A percentile compares a stretch with the other conserved stretches of the same genome.
Conservation (phyloP, 2,888 invertebrate genomes). For the Pomacea canaliculata region DNA sequence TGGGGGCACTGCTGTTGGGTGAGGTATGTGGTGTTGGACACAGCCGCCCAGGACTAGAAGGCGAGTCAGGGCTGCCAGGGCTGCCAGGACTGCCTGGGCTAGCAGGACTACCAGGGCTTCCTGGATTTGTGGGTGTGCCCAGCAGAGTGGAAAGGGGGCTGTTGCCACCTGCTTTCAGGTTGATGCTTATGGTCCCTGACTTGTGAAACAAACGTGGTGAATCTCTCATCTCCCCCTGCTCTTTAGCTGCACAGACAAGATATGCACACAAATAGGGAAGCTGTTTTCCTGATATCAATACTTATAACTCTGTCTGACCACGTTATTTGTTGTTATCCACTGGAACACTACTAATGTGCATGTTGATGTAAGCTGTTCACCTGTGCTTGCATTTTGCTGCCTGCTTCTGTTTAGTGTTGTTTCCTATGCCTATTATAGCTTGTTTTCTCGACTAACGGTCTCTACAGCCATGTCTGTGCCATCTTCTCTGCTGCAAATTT, state of each 20-base stretch:
- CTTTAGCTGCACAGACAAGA: constrained; percentile 48
- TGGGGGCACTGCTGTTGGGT: constrained; percentile 31
- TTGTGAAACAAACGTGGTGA: constrained; percentile 49
- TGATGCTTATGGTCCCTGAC: constrained; percentile 50
- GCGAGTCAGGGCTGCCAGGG: constrained; percentile 39
- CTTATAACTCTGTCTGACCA: too few relatives aligned
- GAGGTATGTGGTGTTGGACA: constrained; percentile 34
- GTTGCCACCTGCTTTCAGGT: constrained; percentile 44
- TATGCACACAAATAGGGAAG: too few relatives aligned
- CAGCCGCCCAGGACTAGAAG: constrained; percentile 25
- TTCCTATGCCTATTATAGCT: too few relatives aligned
- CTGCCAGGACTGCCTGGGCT: constrained; percentile 46
- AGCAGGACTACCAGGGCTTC: constrained; percentile 51
- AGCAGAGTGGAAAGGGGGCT: constrained; percentile 53
- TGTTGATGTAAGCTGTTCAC: too few relatives aligned
- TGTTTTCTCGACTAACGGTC: too few relatives aligned
- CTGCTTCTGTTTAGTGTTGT: too few relatives aligned
- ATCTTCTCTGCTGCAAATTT: too few relatives aligned
- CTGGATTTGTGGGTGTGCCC: constrained; percentile 52
- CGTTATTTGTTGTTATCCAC: too few relatives aligned
- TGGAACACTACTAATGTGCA: too few relatives aligned
- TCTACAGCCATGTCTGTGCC: too few relatives aligned
- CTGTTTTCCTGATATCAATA: too few relatives aligned
- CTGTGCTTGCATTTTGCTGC: too few relatives aligned
- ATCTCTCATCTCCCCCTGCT: constrained; percentile 55